Evolutionary conservation across 1,140 invertebrate species (phyloP).

Genomic region (Brachionus calyciflorus): DNA sequence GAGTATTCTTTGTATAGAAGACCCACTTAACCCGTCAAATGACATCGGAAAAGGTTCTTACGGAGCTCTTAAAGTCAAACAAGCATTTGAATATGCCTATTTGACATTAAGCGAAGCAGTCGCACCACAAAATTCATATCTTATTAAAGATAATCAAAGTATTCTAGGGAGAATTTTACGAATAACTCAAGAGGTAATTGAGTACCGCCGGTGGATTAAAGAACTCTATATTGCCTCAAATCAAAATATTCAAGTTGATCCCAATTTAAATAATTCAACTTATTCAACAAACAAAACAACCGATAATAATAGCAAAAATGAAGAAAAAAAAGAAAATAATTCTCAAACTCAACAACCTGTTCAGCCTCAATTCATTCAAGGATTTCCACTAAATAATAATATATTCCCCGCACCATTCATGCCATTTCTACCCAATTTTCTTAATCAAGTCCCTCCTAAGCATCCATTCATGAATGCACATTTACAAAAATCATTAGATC

Average conservation of each 20-base stretch:
- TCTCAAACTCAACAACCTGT: not conserved
- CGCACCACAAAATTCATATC: constrained; percentile 53
- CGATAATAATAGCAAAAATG: not conserved
- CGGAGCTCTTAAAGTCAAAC: constrained; percentile 80
- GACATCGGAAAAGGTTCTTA: constrained; percentile 96
- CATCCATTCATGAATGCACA: not conserved
- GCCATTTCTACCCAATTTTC: constrained; percentile 1
- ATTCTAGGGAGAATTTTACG: constrained; percentile 35
- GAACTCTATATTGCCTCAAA: constrained; percentile 3
- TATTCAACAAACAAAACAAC: not conserved
- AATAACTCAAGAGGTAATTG: constrained; percentile 31
- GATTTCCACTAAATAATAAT: constrained; percentile 23
- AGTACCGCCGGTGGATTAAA: constrained; percentile 45
- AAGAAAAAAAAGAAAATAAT: not conserved
- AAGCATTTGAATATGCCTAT: constrained; percentile 92
- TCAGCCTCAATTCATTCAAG: constrained; percentile 24
- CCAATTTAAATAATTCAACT: too few species aligned
- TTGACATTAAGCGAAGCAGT: constrained; percentile 77
- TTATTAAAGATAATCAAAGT: constrained; percentile 47
- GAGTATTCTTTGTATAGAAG: constrained; percentile 90
- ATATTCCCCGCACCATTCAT: constrained; percentile 1
- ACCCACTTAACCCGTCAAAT: constrained; percentile 84
- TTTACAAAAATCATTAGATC: constrained; percentile 25
- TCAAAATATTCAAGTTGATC: not conserved
- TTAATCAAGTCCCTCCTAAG: constrained; percentile 6